Base-by-base conservation (phyloP, 2,113 vertebrate species). In the Dicrurus megarhynchus region DNA sequence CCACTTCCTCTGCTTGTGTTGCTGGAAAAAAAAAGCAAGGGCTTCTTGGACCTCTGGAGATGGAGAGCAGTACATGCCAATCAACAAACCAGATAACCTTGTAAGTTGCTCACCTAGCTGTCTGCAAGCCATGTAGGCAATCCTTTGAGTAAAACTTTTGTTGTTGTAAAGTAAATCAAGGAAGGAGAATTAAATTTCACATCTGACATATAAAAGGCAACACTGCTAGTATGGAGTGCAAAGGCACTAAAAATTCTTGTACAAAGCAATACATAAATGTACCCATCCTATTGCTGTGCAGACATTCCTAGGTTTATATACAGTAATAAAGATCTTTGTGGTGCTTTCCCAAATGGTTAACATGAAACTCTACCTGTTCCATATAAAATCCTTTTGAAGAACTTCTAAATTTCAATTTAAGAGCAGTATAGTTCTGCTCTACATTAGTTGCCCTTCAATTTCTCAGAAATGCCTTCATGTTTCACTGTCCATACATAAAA, bases 371-470 rank as follows among this genome's bases (percentile, higher is more conserved):
- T 92, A 85, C 63, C 63, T 93, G 57, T 39, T 86, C 32, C 68
- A 83, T 94, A 82, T 73, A 87, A 93, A 97, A 93, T 68, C n/a
- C 50, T 67, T 95, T 75, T 89, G 87, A 96, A 96, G 93, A 91
- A 64, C 21, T 91, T 79, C 91, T 94, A 37, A 84, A 75, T 53
- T 91, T 94, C 74, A 61, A 37, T 89, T 90, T 68, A 80, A 93
- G 63, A 93, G 67, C 53, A 61, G 61, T 44, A 44, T 21, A 86
- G 37, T 28, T 96, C 87, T 77, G 64, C 46, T 91, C 64, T 71
- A 56, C 65, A 82, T 87, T 90, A 75, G 15, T 4, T 93, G 64
- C 33, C 30, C 44, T 87, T 88, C 65, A 68, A 30, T 78, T 89
- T 78, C 74, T 76, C 52, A 56, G 49, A 81, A 93, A 91, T 81